Evolutionary conservation across 2,888 invertebrate species (phyloP), one percentile per base, ranked within the genome.

Genomic region (Agrilus cyanescens): DNA sequence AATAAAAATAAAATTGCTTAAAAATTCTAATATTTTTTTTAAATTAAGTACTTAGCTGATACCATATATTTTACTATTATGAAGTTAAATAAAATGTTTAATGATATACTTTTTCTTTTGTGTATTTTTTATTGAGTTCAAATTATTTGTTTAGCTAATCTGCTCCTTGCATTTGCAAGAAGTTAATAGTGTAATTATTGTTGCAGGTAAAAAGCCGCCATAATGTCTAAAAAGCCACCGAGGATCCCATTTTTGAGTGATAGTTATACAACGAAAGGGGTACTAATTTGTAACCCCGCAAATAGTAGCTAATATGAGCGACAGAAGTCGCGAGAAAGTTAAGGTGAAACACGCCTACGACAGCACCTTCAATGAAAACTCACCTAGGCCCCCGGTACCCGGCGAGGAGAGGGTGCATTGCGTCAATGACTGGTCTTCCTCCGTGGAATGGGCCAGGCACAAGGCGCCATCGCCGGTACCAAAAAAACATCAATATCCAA

Each of bases 371-470:
- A 63, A 66, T 51, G 77, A 79, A 68, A 80, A 80, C 72, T 77
- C 80, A 68, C 85, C 85, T 65, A 75, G 86, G 74, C 87, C 87
- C 69, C 86, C 86, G 60, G 85, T 86, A 64, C 81, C 84, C 61
- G 86, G 85, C 73, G 76, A 80, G 73, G 80, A 81, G 65, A 72
- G 72, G 41, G 56, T 55, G 37, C 62, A 59, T 48, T 59, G 57
- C 47, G 47, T 55, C 39, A 59, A 62, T 7, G 63, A 65, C 45
- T 61, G 63, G 59, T 47, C 37, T 15, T 51, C 41, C 38, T 53
- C 39, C 36, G 50, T 56, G 53, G 61, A 60, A 47, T 51, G 55
- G 48, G 40, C 49, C 39, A 54, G 53, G 44, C 51, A 55, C 45
- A 60, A 59, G 51, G 51, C 58, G 46, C 53, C 60, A 49, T 59